Evolutionary conservation across 1,140 invertebrate genomes (phyloP).

Genomic region (Druon quercuslanigerum): DNA sequence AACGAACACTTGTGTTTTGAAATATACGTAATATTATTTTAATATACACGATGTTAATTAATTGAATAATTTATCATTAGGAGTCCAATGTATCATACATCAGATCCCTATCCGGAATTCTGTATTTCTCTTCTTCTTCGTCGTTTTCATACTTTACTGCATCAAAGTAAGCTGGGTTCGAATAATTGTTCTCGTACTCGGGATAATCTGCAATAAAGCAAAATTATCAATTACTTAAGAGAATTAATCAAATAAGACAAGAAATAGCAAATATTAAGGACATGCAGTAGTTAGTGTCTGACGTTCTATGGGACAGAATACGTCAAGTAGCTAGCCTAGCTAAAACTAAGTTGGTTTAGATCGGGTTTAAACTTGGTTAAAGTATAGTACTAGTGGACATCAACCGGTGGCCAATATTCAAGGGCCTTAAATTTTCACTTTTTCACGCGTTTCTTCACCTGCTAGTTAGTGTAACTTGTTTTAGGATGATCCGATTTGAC

Average conservation of each 20-base stretch:
- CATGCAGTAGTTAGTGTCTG: no score
- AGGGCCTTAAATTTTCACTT: no score
- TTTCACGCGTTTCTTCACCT: no score
- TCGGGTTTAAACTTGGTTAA: no score
- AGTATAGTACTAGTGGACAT: no score
- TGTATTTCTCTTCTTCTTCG: constrained; percentile 50
- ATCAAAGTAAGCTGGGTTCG: constrained; percentile 45
- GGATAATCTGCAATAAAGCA: constrained; percentile 48
- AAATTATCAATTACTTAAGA: not conserved
- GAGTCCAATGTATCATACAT: constrained; percentile 14
- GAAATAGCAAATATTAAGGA: not conserved
- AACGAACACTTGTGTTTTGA: not conserved
- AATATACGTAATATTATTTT: constrained; percentile 18
- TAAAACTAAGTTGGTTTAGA: no score
- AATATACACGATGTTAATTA: constrained; percentile 18
- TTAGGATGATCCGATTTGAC: no score
- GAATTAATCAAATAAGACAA: not conserved
- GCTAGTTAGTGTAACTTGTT: no score
- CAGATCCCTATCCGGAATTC: constrained; percentile 45
- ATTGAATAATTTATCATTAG: constrained; percentile 1
- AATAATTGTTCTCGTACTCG: constrained; percentile 51
- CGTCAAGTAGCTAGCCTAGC: no score
- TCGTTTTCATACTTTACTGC: constrained; percentile 54
- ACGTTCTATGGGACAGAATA: not conserved
- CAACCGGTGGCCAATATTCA: no score